Evolutionary conservation across 2,888 invertebrate genomes (phyloP).

Genomic region (Lasioglossum marginatum): DNA sequence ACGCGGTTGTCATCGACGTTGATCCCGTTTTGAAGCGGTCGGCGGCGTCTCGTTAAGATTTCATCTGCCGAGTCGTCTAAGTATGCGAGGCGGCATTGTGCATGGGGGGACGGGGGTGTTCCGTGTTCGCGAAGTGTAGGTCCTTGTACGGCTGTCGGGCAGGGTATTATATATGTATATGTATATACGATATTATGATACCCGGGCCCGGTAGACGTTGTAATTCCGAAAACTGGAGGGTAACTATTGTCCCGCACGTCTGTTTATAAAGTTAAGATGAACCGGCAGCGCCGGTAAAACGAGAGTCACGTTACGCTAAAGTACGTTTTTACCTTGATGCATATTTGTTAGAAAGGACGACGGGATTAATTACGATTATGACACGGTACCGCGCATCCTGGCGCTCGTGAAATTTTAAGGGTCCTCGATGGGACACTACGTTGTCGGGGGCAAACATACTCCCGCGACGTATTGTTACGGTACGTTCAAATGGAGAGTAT

Average conservation of each 20-base stretch:
- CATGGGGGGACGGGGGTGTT: constrained; percentile 47
- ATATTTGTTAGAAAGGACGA: constrained; percentile 61
- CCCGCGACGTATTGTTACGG: constrained; percentile 18
- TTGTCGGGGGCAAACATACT: constrained; percentile 22
- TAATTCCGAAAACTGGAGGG: constrained; percentile 67
- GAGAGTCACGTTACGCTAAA: constrained; percentile 67
- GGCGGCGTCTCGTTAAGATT: constrained; percentile 65
- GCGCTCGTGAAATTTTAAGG: constrained; percentile 49
- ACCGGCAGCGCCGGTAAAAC: constrained; percentile 61
- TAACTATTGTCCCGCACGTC: constrained; percentile 63
- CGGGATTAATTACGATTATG: constrained; percentile 60
- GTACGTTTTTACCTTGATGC: constrained; percentile 60
- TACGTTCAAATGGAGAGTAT: neutral
- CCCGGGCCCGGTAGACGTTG: constrained; percentile 60
- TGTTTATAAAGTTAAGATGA: constrained; percentile 70
- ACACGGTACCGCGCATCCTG: constrained; percentile 37
- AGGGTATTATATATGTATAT: constrained; percentile 69
- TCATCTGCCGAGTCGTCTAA: constrained; percentile 62
- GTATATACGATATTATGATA: constrained; percentile 72
- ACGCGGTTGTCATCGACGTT: constrained; percentile 33
- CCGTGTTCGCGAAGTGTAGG: constrained; percentile 70
- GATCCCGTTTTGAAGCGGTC: constrained; percentile 41
- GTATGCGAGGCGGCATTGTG: constrained; percentile 48
- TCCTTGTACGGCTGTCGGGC: constrained; percentile 72
- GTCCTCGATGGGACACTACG: constrained; percentile 41